phyloP scores from a whole-genome alignment of 2,797 vertebrate species.

The Sphenodon punctatus region DNA sequence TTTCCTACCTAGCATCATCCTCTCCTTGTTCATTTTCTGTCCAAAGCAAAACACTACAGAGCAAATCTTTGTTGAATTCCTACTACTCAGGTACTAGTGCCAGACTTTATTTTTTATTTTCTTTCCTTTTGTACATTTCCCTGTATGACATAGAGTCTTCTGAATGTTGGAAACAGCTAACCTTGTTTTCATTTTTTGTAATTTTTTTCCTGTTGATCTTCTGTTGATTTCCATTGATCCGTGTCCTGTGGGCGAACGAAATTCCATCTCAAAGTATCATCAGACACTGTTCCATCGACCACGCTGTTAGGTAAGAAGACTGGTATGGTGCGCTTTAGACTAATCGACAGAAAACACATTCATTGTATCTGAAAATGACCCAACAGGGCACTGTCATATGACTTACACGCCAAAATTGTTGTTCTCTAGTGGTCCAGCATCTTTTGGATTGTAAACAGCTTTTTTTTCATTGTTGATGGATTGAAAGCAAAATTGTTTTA shows the following conservation, averaged over 20 bases:
- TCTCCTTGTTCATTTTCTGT: constrained; percentile 89
- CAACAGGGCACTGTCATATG: neutral
- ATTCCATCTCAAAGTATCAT: constrained; percentile 79
- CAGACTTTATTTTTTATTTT: constrained; percentile 62
- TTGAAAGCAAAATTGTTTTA: neutral
- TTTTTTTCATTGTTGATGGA: neutral
- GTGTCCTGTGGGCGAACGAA: constrained; percentile 52
- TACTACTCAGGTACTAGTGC: constrained; percentile 83
- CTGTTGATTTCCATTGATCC: constrained; percentile 62
- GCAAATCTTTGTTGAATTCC: constrained; percentile 88
- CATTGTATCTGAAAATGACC: neutral
- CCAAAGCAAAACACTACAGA: constrained; percentile 89
- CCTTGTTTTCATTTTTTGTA: constrained; percentile 44
- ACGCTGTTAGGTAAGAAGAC: constrained; percentile 81
- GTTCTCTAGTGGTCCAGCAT: neutral
- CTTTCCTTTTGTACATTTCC: constrained; percentile 29
- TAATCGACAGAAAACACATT: neutral
- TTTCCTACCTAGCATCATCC: constrained; percentile 79
- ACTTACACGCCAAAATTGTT: neutral
- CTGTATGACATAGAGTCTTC: neutral
- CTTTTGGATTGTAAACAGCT: neutral
- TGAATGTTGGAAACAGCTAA: constrained; percentile 39
- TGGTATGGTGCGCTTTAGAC: constrained; percentile 17
- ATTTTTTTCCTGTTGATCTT: constrained; percentile 38
- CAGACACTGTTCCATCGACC: constrained; percentile 84